Evolutionary conservation across 1,140 invertebrate species (phyloP).

Genomic region (Drosophila sturtevanti): DNA sequence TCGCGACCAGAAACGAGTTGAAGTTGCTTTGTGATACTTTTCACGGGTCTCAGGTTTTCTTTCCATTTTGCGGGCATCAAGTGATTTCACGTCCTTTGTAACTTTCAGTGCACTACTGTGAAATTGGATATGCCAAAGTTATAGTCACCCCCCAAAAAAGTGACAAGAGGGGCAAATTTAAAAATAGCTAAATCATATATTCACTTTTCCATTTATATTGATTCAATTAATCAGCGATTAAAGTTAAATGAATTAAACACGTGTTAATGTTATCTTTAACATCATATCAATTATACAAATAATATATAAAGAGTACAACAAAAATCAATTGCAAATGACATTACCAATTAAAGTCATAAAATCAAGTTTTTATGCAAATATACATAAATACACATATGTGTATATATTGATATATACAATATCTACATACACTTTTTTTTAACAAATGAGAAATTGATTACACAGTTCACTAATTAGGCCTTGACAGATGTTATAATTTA

Average conservation of each 20-base stretch:
- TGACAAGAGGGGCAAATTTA: not conserved
- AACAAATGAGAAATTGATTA: conserved; percentile 38
- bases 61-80: not conserved
- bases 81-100: not conserved
- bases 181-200: not conserved
- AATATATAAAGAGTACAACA: conserved; percentile 8
- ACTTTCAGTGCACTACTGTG: not conserved
- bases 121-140: conserved; percentile 13
- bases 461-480: conserved; percentile 4
- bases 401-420: not conserved
- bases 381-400: not conserved
- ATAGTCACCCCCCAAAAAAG: conserved; percentile 1
- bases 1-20: not conserved
- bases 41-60: not conserved
- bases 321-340: conserved; percentile 16
- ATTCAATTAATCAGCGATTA: conserved; percentile 59
- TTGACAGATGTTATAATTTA: conserved; percentile 3
- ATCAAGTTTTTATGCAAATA: conserved; percentile 15
- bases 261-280: conserved; percentile 21
- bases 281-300: conserved; percentile 21
- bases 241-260: conserved; percentile 42
- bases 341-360: conserved; percentile 34
- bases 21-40: conserved; percentile 11
- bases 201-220: conserved; percentile 24
- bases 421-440: conserved; percentile 4